Base-by-base conservation (phyloP, 2,113 vertebrate genomes). In the Chascanopsetta lugubris region DNA sequence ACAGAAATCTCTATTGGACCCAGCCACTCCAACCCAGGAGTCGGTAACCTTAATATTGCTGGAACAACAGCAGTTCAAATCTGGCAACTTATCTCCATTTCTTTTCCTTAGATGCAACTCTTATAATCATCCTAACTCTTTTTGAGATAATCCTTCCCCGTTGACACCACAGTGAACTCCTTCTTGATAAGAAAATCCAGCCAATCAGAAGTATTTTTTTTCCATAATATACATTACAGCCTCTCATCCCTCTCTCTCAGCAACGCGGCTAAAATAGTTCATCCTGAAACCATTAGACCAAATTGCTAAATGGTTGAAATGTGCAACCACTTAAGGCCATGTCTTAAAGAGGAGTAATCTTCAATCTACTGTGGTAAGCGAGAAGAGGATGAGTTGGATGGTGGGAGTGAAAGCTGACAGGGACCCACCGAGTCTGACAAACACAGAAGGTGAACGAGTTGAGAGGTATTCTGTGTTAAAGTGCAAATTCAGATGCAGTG, bases 251-350 rank as follows among this genome's bases (percentile, higher is more conserved):
- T 71, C 54, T 24, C 79, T 69, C 54, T 69, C 76, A 45, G 51
- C 72, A 53, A 82, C 45, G 69, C 75, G 70, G 74, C 76, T 79
- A 76, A 89, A 80, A 83, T 79, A 70, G 75, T 69, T 87, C 89
- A 91, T 88, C 91, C 84, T 91, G 90, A 90, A 91, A 79, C 86
- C 80, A 92, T 91, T 91, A 90, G 69, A 74, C 79, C 54, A 88
- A 92, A 91, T 91, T 88, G 81, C 88, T 90, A 89, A 91, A 90
- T 88, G 88, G 86, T 84, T 87, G 45, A 88, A 91, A 91, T 91
- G 87, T 92, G 90, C 80, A 87, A 89, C 82, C 86, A 85, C 89
- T 91, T 90, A 91, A 73, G 61, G 84, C 77, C 80, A 83, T 83
- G 81, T 88, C 84, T 89, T 87, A 85, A 83, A 89, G 85, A 85